Percentiles rank a stretch among this genome's conserved stretches.
Conservation (phyloP, 2,888 invertebrate genomes). For the Cephus nigrinus region DNA sequence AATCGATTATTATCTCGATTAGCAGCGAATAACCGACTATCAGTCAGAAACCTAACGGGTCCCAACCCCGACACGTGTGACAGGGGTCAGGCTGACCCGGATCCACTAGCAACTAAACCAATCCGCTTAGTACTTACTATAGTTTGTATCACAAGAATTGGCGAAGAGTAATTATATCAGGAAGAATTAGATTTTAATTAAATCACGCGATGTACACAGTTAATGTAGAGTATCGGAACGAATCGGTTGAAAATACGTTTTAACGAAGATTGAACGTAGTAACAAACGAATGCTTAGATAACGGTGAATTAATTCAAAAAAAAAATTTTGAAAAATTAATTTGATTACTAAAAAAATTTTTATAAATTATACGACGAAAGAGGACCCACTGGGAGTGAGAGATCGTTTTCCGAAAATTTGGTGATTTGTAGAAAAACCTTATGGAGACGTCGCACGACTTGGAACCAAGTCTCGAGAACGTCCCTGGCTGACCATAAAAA, state of each 20-base stretch:
- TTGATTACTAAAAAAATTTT: background rate
- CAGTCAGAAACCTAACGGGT: background rate
- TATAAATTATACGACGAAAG: background rate
- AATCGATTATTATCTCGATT: background rate
- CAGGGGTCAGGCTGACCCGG: slow-evolving; percentile 6
- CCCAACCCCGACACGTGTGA: slow-evolving; percentile 1
- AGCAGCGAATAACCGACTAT: background rate
- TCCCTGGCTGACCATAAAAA: background rate
- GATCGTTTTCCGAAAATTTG: background rate
- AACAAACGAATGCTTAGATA: background rate
- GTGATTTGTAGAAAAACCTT: slow-evolving; percentile 22
- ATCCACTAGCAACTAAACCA: background rate
- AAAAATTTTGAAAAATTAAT: background rate
- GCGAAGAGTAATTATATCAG: background rate
- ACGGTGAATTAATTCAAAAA: background rate
- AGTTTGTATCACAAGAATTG: background rate
- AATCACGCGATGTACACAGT: background rate
- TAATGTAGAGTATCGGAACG: background rate
- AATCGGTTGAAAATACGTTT: background rate
- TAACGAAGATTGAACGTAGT: background rate
- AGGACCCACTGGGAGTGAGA: background rate
- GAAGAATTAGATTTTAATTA: background rate
- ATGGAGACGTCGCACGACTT: slow-evolving; percentile 22
- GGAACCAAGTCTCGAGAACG: background rate
- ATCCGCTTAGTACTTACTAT: background rate